Evolutionary conservation across 1,140 invertebrate genomes (phyloP).

Genomic region (Latrodectus geometricus): DNA sequence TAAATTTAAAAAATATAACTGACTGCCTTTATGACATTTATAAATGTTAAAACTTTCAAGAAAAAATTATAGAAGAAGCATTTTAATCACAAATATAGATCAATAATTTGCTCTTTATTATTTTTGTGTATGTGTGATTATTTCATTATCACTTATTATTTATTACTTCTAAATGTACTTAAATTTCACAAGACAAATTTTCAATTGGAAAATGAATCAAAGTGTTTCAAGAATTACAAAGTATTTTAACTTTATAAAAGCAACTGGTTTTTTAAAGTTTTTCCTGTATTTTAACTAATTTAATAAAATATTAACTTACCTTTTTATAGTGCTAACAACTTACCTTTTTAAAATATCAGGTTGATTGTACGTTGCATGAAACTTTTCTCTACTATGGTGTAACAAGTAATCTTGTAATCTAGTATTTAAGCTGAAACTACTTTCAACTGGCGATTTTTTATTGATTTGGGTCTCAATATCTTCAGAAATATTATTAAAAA

Average conservation of each 20-base stretch:
- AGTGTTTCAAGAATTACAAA: background rate
- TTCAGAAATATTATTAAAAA: slow-evolving; percentile 9
- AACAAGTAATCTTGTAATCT: background rate
- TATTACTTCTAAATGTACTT: too few relatives aligned
- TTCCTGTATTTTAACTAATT: background rate
- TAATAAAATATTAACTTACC: background rate
- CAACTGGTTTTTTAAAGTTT: background rate
- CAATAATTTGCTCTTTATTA: too few relatives aligned
- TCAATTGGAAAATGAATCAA: background rate
- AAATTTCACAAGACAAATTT: background rate
- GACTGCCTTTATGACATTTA: too few relatives aligned
- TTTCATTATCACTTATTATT: too few relatives aligned
- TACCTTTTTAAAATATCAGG: background rate
- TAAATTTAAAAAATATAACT: too few relatives aligned
- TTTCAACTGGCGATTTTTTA: background rate
- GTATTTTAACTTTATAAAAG: background rate
- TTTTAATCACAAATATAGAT: too few relatives aligned
- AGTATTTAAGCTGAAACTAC: background rate
- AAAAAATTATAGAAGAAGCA: too few relatives aligned
- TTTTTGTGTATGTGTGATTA: too few relatives aligned
- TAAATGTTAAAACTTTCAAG: too few relatives aligned
- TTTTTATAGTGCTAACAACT: background rate
- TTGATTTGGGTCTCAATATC: slow-evolving; percentile 26
- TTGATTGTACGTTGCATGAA: background rate
- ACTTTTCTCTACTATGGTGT: background rate